A percentile compares a stretch with the other conserved stretches of the same genome.
Conservation (phyloP, 2,888 invertebrate species). For the Bombylius major region DNA sequence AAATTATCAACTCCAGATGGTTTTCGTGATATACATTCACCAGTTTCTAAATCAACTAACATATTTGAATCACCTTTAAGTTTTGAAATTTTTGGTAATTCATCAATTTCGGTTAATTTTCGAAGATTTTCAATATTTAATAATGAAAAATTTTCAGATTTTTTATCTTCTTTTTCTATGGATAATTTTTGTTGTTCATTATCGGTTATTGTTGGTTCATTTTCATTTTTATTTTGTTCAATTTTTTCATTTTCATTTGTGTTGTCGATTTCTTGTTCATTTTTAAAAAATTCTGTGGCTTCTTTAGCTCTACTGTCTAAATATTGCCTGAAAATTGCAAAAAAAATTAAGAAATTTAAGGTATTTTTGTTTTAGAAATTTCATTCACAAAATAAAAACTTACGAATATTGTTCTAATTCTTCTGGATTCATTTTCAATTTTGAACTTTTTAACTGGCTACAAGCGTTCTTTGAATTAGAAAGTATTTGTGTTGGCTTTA, state of each 20-base stretch:
- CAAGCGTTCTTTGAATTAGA: no score
- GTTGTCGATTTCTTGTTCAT: constrained; percentile 38
- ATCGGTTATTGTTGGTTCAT: constrained; percentile 1
- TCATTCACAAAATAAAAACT: no score
- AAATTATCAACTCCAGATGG: constrained; percentile 51
- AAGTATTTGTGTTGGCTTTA: no score
- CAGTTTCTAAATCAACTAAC: constrained; percentile 49
- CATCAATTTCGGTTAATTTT: constrained; percentile 1
- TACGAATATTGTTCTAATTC: no score
- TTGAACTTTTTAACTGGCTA: no score
- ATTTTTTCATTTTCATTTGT: constrained; percentile 12
- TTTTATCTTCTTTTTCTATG: neutral
- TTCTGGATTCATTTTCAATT: no score
- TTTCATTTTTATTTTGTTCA: constrained; percentile 9
- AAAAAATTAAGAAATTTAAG: no score
- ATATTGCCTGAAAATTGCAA: constrained; percentile 40
- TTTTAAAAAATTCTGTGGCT: constrained; percentile 62
- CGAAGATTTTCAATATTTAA: neutral
- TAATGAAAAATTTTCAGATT: neutral
- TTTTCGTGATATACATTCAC: constrained; percentile 28
- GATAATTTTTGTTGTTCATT: neutral
- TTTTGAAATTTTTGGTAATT: constrained; percentile 31
- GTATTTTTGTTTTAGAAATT: no score
- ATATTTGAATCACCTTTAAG: constrained; percentile 42
- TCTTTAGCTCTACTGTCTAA: constrained; percentile 61